Evolutionary conservation across 2,113 vertebrate genomes (phyloP), one percentile per base, ranked within the genome.

Genomic region (Piaya cayana): DNA sequence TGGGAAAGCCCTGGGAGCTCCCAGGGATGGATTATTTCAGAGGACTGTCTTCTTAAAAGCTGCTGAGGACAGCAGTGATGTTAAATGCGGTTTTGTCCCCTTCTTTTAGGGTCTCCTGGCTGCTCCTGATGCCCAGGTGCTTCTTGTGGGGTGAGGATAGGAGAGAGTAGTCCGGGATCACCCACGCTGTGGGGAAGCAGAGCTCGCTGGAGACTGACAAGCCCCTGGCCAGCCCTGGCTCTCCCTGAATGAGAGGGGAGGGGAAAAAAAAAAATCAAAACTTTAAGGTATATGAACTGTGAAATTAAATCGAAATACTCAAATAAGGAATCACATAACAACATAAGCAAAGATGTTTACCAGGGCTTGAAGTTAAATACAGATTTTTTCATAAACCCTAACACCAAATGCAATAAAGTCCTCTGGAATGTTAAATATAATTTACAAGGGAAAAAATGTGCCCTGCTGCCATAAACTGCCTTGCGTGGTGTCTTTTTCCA

Each of bases 351-450:
- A 98, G 97, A 97, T 98, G 98, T 98, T 98, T 98, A 98, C 97
- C 97, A 97, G 98, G 97, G 96, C 98, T 98, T 98, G 98, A 98
- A 98, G 98, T 98, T 98, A 98, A 98, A 98, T 98, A 98, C 98
- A 98, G 98, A 95, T 96, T 98, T 98, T 98, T 98, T 97, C 97
- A 97, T 98, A 98, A 97, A 97, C 97, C 86, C 97, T 95, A 97
- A 97, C 97, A 98, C 96, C 96, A 94, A 95, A 96, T 16, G 96
- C 96, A 98, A 95, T 97, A 97, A 97, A 97, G 97, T 97, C 97
- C 97, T 96, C 97, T 96, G 97, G 97, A 96, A 98, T 97, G 98
- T 98, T 98, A 98, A 98, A 97, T 98, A 97, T 98, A 97, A 98
- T 98, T 98, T 97, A 98, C 96, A 95, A 79, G 52, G 74, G 92